Evolutionary conservation across 2,113 vertebrate species (phyloP).

Genomic region (Ceyx cyanopectus): DNA sequence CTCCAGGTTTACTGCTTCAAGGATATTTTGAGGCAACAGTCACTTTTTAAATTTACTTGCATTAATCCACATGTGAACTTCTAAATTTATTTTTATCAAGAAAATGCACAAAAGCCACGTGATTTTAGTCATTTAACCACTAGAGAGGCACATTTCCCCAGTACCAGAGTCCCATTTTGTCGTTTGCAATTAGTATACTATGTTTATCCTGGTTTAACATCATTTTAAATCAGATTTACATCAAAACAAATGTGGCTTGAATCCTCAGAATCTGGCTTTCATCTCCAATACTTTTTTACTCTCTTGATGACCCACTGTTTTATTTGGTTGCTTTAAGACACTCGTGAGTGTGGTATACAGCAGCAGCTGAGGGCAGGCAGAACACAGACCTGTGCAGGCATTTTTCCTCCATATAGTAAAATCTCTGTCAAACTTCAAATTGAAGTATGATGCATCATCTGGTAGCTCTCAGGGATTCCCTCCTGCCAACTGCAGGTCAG

Average conservation of each 20-base stretch:
- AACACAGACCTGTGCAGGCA: not conserved
- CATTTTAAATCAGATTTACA: not conserved
- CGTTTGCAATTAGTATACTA: not conserved
- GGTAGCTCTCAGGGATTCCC: not conserved
- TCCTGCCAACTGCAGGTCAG: not conserved
- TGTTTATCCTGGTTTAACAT: not conserved
- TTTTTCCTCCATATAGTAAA: not conserved
- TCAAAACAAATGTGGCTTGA: not conserved
- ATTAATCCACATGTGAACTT: not conserved
- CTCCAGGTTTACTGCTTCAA: not conserved
- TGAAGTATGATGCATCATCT: not conserved
- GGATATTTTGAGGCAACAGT: not conserved
- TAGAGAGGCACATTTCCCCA: not conserved
- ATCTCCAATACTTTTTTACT: not conserved
- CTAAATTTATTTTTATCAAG: not conserved
- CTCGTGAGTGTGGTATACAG: not conserved
- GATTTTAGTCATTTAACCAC: not conserved
- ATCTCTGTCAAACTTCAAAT: not conserved
- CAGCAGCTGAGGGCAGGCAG: not conserved
- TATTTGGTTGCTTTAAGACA: not conserved
- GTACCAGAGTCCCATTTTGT: not conserved
- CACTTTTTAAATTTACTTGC: not conserved
- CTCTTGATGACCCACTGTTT: not conserved
- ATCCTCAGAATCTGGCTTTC: not conserved
- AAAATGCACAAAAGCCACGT: not conserved